Base-by-base conservation (phyloP, 2,888 invertebrate species). In the Spodoptera littoralis region DNA sequence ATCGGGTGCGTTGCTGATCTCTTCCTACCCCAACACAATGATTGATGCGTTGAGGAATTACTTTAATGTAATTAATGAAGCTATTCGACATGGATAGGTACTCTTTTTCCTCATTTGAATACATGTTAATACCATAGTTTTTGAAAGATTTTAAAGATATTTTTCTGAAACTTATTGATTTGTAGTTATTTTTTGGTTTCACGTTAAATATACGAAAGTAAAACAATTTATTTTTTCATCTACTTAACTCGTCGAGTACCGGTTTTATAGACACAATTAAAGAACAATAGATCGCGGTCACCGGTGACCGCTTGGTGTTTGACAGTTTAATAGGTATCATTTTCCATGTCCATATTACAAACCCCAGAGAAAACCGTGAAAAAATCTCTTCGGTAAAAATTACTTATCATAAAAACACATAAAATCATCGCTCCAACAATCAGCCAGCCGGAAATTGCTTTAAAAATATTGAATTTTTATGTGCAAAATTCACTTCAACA, bases 11-110 rank as follows among this genome's bases (percentile, higher is more conserved):
- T 85, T 85, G 83, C 84, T 87, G 88, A 90, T 86, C 87, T 90
- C 84, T 80, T 81, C 54, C 68, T 44, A 79, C 82, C 81, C 82
- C 84, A 81, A 76, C 79, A 68, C 77, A 84, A 88, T 93, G 92
- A 93, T 92, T 89, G 92, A 93, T 92, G 86, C 61, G 76, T 70
- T 71, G 65, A 51, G 75, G 74, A 81, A 82, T 84, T 84, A 83
- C 82, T 80, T 80, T 86, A 85, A 77, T 77, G 81, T 86, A 85
- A 87, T 88, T 87, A 85, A 84, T 80, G 78, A 74, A 53, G 60
- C 18, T 44, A 68, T 63, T 57, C 71, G 71, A 80, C 77, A 77
- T 67, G 73, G 76, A 65, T 66, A 41, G 75, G 66, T 66, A 41
- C 52, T 18, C 30, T 59, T 73, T 69, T 75, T 58, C 36, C 18